Conservation (phyloP, 2,888 invertebrate genomes). For the Yponomeuta malinellus region DNA sequence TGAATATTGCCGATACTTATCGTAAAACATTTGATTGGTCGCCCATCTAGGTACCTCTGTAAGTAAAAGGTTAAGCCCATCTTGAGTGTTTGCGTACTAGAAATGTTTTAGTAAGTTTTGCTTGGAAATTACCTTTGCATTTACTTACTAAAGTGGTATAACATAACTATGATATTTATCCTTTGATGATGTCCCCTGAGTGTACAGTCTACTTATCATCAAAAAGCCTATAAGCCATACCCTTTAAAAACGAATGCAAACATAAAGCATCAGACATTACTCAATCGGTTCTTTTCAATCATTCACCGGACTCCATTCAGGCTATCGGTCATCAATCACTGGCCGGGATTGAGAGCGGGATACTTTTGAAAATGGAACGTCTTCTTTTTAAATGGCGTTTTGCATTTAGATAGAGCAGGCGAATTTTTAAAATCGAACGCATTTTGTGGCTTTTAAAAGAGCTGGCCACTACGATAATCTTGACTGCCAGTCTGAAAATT, state of each 20-base stretch:
- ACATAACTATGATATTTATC: too few relatives aligned
- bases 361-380: neutral
- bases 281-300: constrained; percentile 69
- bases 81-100: too few relatives aligned
- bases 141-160: too few relatives aligned
- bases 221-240: constrained; percentile 25
- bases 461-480: neutral
- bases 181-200: too few relatives aligned
- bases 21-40: too few relatives aligned
- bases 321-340: constrained; percentile 60
- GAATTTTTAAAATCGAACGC: neutral
- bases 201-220: too few relatives aligned
- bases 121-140: too few relatives aligned
- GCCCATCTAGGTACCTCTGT: too few relatives aligned
- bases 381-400: neutral
- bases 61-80: too few relatives aligned
- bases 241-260: constrained; percentile 65
- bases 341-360: neutral
- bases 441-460: neutral
- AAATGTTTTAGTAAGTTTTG: too few relatives aligned
- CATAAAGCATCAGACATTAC: constrained; percentile 46
- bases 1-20: too few relatives aligned
- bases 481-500: too few relatives aligned
- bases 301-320: constrained; percentile 37
- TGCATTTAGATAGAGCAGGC: neutral